A percentile compares a stretch with the other conserved stretches of the same genome.
phyloP scores from a whole-genome alignment of 2,888 invertebrate genomes.

The Hydrotaea cyrtoneurina region DNA sequence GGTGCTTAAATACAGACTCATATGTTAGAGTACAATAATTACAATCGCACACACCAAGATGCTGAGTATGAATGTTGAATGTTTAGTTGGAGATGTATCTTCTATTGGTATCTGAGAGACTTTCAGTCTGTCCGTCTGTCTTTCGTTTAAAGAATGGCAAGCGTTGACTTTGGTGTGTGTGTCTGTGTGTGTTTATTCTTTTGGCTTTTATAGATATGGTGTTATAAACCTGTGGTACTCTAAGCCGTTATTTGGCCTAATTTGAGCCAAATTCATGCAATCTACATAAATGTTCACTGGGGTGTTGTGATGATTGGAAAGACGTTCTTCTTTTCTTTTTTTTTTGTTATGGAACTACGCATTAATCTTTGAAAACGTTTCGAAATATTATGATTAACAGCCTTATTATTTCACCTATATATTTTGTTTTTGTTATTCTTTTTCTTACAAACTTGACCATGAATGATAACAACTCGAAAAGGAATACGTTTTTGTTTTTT shows the following conservation, averaged over 20 bases:
- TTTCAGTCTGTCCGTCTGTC: not conserved
- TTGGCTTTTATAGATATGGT: conserved; percentile 39
- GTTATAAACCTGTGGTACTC: conserved; percentile 56
- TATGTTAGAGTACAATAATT: not conserved
- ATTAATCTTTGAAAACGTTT: not conserved
- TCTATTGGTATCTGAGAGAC: too few species aligned
- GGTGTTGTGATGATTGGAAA: too few species aligned
- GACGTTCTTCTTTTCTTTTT: not conserved
- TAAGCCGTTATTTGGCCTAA: conserved; percentile 63
- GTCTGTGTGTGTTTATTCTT: conserved; percentile 26
- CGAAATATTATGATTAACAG: not conserved
- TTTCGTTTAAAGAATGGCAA: not conserved
- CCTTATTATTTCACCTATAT: conserved; percentile 24
- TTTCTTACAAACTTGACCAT: conserved; percentile 47
- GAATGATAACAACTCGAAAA: conserved; percentile 38
- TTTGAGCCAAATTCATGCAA: conserved; percentile 31
- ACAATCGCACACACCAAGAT: not conserved
- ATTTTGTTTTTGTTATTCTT: not conserved
- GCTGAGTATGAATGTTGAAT: not conserved
- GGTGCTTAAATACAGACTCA: conserved; percentile 1
- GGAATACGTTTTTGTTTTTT: conserved; percentile 37
- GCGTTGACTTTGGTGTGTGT: not conserved
- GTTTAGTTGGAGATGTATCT: not conserved
- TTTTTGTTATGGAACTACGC: not conserved
- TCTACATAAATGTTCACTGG: not conserved